Base-by-base conservation (phyloP, 1,140 invertebrate genomes). In the Zaprionus kolodkinae region DNA sequence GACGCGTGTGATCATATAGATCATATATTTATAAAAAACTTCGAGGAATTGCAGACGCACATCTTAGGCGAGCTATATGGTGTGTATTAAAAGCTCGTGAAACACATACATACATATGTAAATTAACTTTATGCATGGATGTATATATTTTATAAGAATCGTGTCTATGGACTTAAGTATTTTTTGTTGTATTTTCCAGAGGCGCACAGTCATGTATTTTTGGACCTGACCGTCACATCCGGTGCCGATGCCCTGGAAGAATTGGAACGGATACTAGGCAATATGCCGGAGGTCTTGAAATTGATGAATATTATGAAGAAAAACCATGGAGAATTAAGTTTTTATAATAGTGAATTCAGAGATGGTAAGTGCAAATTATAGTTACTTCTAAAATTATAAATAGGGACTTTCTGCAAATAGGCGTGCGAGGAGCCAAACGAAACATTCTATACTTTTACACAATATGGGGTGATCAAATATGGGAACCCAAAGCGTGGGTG, bases 21-120 rank as follows among this genome's bases (percentile, higher is more conserved):
- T 27, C 57, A 60, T 12, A 10, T 60, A n/a, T 60, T 27, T 11
- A 7, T 43, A 3, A 30, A 43, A 12, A 60, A 60, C 35, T 60
- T 40, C 13, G 36, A 60, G 6, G 57, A 60, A 21, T 27, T 60
- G 21, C 5, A 27, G 10, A 43, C 36, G 21, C 36, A 43, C 38
- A 4, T 60, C 3, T 3, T n/a, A n/a, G 9, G 9, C 38, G 13
- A 40, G 38, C 0, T 40, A 13, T 40, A 40, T 40, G 38, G 38
- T 40, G 3, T 40, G 38, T 35, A 7, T 35, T 35, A 6, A 30
- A 30, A 30, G 3, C 27, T 30, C 3, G 27, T 0, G 27, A 30
- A 30, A 30, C 27, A 30, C 27, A 30, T 30, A 2, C 27, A 0
- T 30, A 6, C 6, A 3, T 35, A 10, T 35, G 6, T 9, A 30